phyloP scores from a whole-genome alignment of 2,797 vertebrate genomes.

The Anguilla obscura region DNA sequence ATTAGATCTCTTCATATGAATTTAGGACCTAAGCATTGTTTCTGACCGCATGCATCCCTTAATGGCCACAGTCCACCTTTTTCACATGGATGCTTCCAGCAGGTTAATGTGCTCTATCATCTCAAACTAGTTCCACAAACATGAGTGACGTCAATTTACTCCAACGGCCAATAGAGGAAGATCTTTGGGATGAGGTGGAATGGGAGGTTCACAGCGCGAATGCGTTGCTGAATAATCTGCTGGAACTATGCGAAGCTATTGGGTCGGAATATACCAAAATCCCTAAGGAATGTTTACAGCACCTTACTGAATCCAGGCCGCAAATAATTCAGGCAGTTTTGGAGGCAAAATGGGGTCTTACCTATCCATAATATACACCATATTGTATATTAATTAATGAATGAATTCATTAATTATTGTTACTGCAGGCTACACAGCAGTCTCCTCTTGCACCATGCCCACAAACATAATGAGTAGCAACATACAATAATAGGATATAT shows the following conservation, averaged over 20 bases:
- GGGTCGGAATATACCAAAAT: neutral
- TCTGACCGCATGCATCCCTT: neutral
- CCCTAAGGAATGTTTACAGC: neutral
- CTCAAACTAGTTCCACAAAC: neutral
- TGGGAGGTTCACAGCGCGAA: neutral
- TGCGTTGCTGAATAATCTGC: neutral
- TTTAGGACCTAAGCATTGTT: neutral
- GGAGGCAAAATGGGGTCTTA: too few relatives aligned
- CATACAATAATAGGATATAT: neutral
- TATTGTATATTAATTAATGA: too few relatives aligned
- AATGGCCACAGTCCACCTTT: neutral
- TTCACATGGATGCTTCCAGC: neutral
- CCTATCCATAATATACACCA: too few relatives aligned
- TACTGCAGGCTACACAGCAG: too few relatives aligned
- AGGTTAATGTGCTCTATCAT: neutral
- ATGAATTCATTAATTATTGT: too few relatives aligned
- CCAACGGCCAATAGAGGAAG: neutral
- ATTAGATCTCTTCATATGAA: neutral
- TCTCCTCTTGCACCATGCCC: neutral
- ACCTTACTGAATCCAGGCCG: neutral
- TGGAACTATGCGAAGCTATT: neutral
- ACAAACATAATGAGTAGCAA: neutral
- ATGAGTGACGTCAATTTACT: neutral
- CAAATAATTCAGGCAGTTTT: neutral
- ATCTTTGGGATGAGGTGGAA: neutral